Evolutionary conservation across 2,113 vertebrate species (phyloP).

Genomic region (Urocitellus parryii): DNA sequence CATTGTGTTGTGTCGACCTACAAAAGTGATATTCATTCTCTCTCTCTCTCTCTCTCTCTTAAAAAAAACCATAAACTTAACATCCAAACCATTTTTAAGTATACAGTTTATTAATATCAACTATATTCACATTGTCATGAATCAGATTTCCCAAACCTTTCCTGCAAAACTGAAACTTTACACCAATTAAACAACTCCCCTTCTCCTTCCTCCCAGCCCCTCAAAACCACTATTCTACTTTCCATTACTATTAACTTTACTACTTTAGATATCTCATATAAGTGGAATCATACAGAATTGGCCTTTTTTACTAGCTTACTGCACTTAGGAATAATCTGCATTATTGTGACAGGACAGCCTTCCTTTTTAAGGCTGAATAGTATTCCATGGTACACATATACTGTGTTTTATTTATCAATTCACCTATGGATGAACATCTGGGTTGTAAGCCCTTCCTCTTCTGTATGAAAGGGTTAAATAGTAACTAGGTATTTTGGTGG

Average conservation of each 20-base stretch:
- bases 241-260: not conserved
- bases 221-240: not conserved
- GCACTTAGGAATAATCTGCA: not conserved
- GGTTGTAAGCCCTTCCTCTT: not conserved
- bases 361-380: not conserved
- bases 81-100: not conserved
- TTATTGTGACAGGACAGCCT: not conserved
- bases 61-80: too few species aligned
- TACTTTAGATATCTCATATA: not conserved
- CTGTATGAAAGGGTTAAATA: not conserved
- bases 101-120: not conserved
- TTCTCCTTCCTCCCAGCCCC: not conserved
- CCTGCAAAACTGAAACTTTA: constrained; percentile 1
- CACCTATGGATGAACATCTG: not conserved
- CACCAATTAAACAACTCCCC: not conserved
- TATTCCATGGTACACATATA: not conserved
- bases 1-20: too few species aligned
- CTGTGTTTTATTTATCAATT: not conserved
- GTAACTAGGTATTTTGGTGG: not conserved
- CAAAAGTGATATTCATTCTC: too few species aligned
- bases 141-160: not conserved
- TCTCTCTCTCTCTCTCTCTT: too few species aligned
- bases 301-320: not conserved
- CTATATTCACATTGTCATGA: not conserved
- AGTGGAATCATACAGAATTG: not conserved